A percentile compares a stretch with the other conserved stretches of the same genome.
These are phyloP conservation scores for Cliona cf. orientalis DNA, from an alignment of 37 sponge, comb jelly and placozoan genomes.

Conservation along the genomic window DNA sequence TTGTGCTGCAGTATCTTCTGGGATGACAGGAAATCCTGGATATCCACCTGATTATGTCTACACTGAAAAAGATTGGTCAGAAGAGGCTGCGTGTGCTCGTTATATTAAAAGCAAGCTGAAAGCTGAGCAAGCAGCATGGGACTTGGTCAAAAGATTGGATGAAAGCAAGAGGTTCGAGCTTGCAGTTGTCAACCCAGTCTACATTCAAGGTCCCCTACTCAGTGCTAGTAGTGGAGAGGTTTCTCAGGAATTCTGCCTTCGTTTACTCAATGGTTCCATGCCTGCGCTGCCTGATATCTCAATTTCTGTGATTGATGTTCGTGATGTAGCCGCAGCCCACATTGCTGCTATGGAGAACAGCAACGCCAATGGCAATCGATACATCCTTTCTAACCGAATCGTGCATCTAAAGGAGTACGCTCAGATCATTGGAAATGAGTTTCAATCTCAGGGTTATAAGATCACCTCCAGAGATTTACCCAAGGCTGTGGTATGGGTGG, in stretches of 20 bases:
- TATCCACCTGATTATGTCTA: constrained; percentile 48
- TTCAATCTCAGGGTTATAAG: constrained; percentile 81
- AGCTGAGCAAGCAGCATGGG: constrained; percentile 93
- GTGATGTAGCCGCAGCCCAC: constrained; percentile 88
- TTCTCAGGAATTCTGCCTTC: constrained; percentile 13
- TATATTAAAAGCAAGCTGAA: constrained; percentile 85
- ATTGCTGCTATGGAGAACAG: constrained; percentile 81
- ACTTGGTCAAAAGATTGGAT: constrained; percentile 53
- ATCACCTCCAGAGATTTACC: constrained; percentile 37
- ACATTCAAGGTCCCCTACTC: constrained; percentile 81
- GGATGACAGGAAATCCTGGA: constrained; percentile 47
- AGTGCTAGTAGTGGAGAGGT: constrained; percentile 32
- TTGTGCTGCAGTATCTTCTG: constrained; percentile 75
- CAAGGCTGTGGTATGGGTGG: constrained; percentile 54
- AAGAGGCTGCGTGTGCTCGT: constrained; percentile 19
- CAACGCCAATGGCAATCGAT: constrained; percentile 75
- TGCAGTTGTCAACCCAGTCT: constrained; percentile 74
- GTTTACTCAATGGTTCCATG: constrained; percentile 51
- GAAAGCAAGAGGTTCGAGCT: constrained; percentile 84
- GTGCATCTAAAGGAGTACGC: constrained; percentile 63
- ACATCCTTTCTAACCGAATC: constrained; percentile 13
- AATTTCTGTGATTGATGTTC: constrained; percentile 77
- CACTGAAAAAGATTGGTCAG: constrained; percentile 88
- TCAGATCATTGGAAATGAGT: constrained; percentile 58
- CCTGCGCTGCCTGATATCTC: constrained; percentile 64